These are phyloP conservation scores for Argyra leucocephala DNA, from an alignment of 2,888 invertebrate species.

Conservation along the genomic window DNA sequence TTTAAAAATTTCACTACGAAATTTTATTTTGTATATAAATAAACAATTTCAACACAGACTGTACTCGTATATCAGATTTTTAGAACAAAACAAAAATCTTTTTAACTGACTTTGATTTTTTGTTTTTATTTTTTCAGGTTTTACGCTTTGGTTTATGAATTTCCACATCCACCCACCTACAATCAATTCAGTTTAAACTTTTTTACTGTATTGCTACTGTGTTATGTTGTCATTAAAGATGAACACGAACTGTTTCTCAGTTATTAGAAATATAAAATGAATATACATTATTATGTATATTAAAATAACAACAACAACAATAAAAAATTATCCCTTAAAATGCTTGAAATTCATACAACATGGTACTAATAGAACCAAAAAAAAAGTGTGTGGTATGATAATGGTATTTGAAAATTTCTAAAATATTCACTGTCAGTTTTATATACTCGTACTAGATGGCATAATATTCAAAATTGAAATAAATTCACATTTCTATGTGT, in stretches of 20 bases:
- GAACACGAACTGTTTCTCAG: too few relatives aligned
- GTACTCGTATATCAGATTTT: background rate
- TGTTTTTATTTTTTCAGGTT: background rate
- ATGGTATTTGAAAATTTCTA: too few relatives aligned
- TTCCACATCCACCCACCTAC: background rate
- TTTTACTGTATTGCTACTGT: background rate
- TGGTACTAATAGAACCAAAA: slow-evolving; percentile 20
- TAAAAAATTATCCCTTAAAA: slow-evolving; percentile 16
- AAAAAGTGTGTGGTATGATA: background rate
- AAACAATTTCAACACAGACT: background rate
- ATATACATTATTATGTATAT: too few relatives aligned
- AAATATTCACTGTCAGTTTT: too few relatives aligned
- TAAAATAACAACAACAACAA: background rate
- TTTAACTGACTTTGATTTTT: background rate
- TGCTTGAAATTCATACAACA: slow-evolving; percentile 22
- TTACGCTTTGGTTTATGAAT: slow-evolving; percentile 4
- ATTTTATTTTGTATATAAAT: too few relatives aligned
- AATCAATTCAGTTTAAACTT: background rate
- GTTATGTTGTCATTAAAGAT: slow-evolving; percentile 18
- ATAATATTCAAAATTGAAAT: too few relatives aligned
- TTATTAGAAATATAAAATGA: too few relatives aligned
- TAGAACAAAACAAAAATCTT: background rate
- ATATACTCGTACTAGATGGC: too few relatives aligned
- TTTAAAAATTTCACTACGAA: too few relatives aligned
- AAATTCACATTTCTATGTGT: too few relatives aligned